Conservation (phyloP, 1,140 invertebrate species). For the Cheumatopsyche charites region DNA sequence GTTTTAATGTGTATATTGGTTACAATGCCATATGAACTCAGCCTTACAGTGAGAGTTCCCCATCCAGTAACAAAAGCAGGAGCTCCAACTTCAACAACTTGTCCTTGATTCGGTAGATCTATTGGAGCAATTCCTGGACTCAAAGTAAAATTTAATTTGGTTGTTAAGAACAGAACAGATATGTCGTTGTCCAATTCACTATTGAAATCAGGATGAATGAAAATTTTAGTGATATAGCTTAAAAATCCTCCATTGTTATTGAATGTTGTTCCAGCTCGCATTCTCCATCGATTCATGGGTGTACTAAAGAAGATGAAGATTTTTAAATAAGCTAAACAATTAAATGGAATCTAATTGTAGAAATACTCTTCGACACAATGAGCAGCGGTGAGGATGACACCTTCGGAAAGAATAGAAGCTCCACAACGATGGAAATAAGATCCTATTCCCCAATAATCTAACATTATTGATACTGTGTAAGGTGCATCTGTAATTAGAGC, state of each 20-base stretch:
- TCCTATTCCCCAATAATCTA: slow-evolving; percentile 37
- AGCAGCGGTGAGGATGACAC: slow-evolving; percentile 63
- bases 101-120: slow-evolving; percentile 32
- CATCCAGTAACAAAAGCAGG: slow-evolving; percentile 55
- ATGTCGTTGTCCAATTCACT: slow-evolving; percentile 34
- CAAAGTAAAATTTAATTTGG: slow-evolving; percentile 12
- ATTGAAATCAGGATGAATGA: slow-evolving; percentile 30
- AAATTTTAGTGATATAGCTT: background rate
- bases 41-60: slow-evolving; percentile 49
- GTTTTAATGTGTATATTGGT: background rate
- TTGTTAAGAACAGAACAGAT: slow-evolving; percentile 16
- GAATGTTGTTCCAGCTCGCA: slow-evolving; percentile 34
- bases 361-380: slow-evolving; percentile 58
- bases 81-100: slow-evolving; percentile 47
- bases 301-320: background rate
- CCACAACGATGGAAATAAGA: slow-evolving; percentile 59
- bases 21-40: background rate
- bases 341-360: slow-evolving; percentile 4
- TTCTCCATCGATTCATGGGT: no score
- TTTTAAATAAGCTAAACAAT: background rate
- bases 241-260: slow-evolving; percentile 36
- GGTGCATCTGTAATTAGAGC: slow-evolving; percentile 60
- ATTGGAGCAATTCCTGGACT: background rate
- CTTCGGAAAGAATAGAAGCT: slow-evolving; percentile 60
- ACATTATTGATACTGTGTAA: slow-evolving; percentile 58